Conservation (phyloP, 2,113 vertebrate species). For the Bombycilla garrulus region DNA sequence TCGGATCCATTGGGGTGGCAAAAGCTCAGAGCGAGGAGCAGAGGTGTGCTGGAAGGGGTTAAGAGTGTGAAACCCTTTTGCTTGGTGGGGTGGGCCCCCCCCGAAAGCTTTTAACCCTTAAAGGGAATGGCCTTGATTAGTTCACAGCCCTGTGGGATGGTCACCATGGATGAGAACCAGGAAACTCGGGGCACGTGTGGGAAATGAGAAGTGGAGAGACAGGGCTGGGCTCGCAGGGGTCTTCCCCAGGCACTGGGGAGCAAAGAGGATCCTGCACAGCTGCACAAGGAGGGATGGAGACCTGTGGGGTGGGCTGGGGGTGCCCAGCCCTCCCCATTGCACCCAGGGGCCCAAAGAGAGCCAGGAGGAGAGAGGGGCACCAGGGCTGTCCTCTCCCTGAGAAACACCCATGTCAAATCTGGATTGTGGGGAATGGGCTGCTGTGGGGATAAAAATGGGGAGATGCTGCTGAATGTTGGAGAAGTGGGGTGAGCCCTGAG, state of each 20-base stretch:
- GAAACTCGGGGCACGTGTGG: not conserved
- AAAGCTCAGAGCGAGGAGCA: not conserved
- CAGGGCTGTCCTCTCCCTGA: not conserved
- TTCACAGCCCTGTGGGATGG: not conserved
- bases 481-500: not conserved
- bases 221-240: not conserved
- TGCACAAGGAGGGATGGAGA: not conserved
- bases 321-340: not conserved
- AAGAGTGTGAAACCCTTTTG: not conserved
- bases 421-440: not conserved
- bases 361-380: not conserved
- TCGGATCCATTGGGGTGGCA: not conserved
- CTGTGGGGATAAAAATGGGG: not conserved
- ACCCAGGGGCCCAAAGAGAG: not conserved
- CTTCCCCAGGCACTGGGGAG: accelerated
- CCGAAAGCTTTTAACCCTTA: slow-evolving; percentile 33
- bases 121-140: not conserved
- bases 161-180: not conserved
- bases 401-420: not conserved
- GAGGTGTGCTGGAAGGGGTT: not conserved
- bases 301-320: not conserved
- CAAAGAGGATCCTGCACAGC: not conserved
- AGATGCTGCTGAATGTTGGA: not conserved
- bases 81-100: not conserved
- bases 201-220: not conserved